Evolutionary conservation across 2,113 vertebrate genomes (phyloP).

Genomic region (Phasianus colchicus): DNA sequence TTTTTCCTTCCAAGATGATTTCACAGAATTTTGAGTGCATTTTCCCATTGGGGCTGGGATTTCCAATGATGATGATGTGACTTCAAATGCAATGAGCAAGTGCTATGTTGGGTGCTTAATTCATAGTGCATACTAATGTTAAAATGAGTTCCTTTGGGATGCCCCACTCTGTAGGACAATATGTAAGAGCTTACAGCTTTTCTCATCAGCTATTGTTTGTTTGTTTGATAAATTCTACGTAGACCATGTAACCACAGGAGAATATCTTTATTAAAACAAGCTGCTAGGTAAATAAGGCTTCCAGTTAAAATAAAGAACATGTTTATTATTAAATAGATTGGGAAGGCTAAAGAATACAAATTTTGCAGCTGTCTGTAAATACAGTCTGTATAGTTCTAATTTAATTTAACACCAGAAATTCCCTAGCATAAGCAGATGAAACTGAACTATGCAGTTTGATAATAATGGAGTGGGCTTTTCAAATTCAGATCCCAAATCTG

Average conservation of each 20-base stretch:
- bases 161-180: slow-evolving; percentile 52
- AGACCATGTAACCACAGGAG: background rate
- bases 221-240: slow-evolving; percentile 32
- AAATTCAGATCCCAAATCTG: background rate
- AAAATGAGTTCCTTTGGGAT: slow-evolving; percentile 12
- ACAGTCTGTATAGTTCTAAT: background rate
- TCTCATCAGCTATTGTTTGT: slow-evolving; percentile 53
- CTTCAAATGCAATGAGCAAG: slow-evolving; percentile 47
- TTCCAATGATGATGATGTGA: slow-evolving; percentile 38
- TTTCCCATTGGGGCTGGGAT: slow-evolving; percentile 26
- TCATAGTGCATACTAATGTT: slow-evolving; percentile 58
- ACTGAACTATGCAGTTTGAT: background rate
- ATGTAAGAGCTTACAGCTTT: slow-evolving; percentile 55
- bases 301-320: background rate
- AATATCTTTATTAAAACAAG: slow-evolving; percentile 61
- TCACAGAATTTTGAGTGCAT: background rate
- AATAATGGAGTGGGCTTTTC: background rate
- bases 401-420: background rate
- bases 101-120: slow-evolving; percentile 48
- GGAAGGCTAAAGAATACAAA: background rate
- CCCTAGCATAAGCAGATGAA: background rate
- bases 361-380: background rate
- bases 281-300: slow-evolving; percentile 29
- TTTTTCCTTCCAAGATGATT: background rate
- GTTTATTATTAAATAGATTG: background rate